These are phyloP conservation scores for Charina bottae DNA, from an alignment of 2,113 vertebrate genomes.

Conservation along the genomic window DNA sequence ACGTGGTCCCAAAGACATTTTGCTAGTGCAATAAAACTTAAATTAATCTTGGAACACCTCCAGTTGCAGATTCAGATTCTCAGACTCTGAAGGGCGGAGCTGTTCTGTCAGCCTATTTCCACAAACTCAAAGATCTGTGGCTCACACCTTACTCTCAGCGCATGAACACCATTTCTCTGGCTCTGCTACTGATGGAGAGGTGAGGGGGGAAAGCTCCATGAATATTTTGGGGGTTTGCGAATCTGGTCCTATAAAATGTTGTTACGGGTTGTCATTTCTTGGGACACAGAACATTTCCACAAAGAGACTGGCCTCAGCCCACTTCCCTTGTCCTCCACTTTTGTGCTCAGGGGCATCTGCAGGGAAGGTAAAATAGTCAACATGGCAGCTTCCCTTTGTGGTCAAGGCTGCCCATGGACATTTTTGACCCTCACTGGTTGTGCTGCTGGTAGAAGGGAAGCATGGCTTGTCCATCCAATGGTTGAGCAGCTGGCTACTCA, in stretches of 20 bases:
- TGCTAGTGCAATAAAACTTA: background rate
- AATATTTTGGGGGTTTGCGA: background rate
- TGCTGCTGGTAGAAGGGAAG: background rate
- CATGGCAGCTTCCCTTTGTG: background rate
- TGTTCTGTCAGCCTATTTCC: background rate
- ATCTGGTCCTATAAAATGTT: background rate
- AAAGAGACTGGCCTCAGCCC: background rate
- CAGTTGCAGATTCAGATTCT: background rate
- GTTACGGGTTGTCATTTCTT: background rate
- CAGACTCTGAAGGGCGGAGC: background rate
- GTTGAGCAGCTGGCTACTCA: background rate
- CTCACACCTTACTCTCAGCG: background rate
- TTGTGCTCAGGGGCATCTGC: background rate
- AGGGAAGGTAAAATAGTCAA: background rate
- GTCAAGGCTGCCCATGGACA: background rate
- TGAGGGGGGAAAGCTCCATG: background rate
- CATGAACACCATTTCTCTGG: background rate
- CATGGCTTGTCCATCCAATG: background rate
- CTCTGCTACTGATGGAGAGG: background rate
- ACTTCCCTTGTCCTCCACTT: background rate
- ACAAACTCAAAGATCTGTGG: background rate
- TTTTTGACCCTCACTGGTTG: background rate
- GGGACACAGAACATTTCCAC: background rate
- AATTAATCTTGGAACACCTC: background rate
- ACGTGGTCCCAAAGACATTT: no score